These are phyloP conservation scores for Copidosoma floridanum DNA, from an alignment of 1,140 invertebrate species.

Conservation along the genomic window DNA sequence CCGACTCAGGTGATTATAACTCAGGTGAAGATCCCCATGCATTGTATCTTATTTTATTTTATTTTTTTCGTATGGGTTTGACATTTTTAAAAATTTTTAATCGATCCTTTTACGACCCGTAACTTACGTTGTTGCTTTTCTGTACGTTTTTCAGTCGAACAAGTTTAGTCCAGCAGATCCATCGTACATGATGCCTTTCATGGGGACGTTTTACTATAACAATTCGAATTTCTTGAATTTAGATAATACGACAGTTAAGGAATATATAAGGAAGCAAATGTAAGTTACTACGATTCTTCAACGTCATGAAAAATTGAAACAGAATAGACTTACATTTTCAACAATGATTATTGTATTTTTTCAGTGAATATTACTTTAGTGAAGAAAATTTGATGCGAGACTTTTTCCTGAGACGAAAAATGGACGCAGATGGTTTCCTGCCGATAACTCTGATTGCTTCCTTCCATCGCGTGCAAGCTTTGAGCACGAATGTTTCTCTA, in stretches of 20 bases:
- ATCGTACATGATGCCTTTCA: conserved; percentile 63
- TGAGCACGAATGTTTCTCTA: conserved; percentile 81
- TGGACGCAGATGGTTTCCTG: conserved; percentile 91
- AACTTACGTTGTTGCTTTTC: no score
- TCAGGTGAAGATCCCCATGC: not conserved
- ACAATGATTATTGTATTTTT: conserved; percentile 28
- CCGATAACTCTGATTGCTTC: conserved; percentile 91
- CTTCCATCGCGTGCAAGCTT: conserved; percentile 87
- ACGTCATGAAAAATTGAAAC: not conserved
- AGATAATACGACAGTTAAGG: conserved; percentile 65
- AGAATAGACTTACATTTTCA: not conserved
- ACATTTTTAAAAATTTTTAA: no score
- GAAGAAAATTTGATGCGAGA: conserved; percentile 94
- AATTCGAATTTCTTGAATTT: conserved; percentile 56
- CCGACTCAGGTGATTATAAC: conserved; percentile 52
- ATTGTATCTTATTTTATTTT: not conserved
- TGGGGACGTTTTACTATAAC: conserved; percentile 64
- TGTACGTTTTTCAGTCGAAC: conserved; percentile 44
- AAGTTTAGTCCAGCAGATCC: conserved; percentile 47
- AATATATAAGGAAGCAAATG: conserved; percentile 82
- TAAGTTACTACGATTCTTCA: conserved; percentile 51
- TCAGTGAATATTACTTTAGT: conserved; percentile 99
- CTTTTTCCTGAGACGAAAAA: conserved; percentile 94
- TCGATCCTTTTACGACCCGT: no score
- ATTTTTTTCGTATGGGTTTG: not conserved